Conservation (phyloP, 2,888 invertebrate species). For the Matsumyia berberina region DNA sequence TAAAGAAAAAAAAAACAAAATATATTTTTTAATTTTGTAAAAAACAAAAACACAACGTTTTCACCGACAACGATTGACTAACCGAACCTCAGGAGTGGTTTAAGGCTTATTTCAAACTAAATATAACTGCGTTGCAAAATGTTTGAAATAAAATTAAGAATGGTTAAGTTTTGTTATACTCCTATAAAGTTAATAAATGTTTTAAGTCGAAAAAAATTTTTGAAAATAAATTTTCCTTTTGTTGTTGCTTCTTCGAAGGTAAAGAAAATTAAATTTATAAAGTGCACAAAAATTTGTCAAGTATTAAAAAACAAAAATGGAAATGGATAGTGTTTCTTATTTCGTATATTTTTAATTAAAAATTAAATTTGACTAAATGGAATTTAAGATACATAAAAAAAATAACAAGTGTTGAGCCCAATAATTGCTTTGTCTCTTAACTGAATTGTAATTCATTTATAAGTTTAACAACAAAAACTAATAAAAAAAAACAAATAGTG, state of each 20-base stretch:
- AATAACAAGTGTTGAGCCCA: constrained; percentile 52
- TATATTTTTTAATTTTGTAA: constrained; percentile 63
- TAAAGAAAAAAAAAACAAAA: constrained; percentile 34
- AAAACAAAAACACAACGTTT: constrained; percentile 63
- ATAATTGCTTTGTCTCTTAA: constrained; percentile 67
- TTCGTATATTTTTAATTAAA: constrained; percentile 18
- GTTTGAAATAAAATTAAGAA: constrained; percentile 21
- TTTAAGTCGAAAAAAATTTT: constrained; percentile 29
- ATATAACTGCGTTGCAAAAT: background rate
- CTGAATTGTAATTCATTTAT: constrained; percentile 71
- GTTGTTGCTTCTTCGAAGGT: constrained; percentile 16
- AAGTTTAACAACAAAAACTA: constrained; percentile 45
- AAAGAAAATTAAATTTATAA: constrained; percentile 9
- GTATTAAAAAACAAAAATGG: constrained; percentile 7
- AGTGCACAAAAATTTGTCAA: constrained; percentile 57
- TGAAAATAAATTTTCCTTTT: background rate
- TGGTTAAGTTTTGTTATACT: constrained; percentile 43
- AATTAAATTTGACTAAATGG: constrained; percentile 43
- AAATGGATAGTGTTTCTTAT: constrained; percentile 41
- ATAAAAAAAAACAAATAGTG: constrained; percentile 64
- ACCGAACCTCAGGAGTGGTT: constrained; percentile 71
- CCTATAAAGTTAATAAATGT: constrained; percentile 34
- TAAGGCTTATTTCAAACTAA: constrained; percentile 15
- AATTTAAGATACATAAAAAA: constrained; percentile 39
- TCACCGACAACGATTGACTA: constrained; percentile 71